Percentiles rank a stretch among this genome's conserved stretches.
phyloP scores from a whole-genome alignment of 2,888 invertebrate species.

The Caenorhabditis imperialis region DNA sequence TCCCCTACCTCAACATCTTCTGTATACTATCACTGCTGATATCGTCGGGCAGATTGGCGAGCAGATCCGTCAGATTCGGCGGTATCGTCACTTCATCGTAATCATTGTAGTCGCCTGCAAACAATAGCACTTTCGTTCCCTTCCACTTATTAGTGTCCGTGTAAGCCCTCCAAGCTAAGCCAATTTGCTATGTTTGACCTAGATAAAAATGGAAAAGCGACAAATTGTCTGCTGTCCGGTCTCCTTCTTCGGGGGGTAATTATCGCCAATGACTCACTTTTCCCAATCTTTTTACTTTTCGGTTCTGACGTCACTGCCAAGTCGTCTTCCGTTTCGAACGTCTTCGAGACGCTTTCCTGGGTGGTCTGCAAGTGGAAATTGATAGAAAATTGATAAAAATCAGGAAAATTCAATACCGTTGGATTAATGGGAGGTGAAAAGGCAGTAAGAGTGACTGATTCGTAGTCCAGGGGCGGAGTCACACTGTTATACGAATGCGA shows the following conservation, averaged over 20 bases:
- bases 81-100: slow-evolving; percentile 77
- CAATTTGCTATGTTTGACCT: slow-evolving; percentile 55
- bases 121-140: background rate
- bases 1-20: slow-evolving; percentile 70
- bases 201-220: slow-evolving; percentile 24
- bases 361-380: slow-evolving; percentile 41
- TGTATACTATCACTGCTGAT: slow-evolving; percentile 72
- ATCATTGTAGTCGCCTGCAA: slow-evolving; percentile 73
- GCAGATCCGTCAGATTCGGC: slow-evolving; percentile 74
- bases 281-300: slow-evolving; percentile 50
- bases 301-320: slow-evolving; percentile 53
- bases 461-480: slow-evolving; percentile 45
- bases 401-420: slow-evolving; percentile 25
- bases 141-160: background rate
- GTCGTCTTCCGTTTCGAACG: slow-evolving; percentile 76
- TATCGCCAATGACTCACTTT: slow-evolving; percentile 45
- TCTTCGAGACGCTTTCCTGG: slow-evolving; percentile 69
- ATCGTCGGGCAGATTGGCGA: slow-evolving; percentile 75
- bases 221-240: slow-evolving; percentile 36
- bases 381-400: slow-evolving; percentile 12
- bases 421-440: slow-evolving; percentile 51
- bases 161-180: slow-evolving; percentile 14
- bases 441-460: slow-evolving; percentile 41
- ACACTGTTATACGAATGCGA: slow-evolving; percentile 39
- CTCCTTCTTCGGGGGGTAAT: slow-evolving; percentile 22